phyloP scores from a whole-genome alignment of 1,140 invertebrate species.

The Cherax quadricarinatus region DNA sequence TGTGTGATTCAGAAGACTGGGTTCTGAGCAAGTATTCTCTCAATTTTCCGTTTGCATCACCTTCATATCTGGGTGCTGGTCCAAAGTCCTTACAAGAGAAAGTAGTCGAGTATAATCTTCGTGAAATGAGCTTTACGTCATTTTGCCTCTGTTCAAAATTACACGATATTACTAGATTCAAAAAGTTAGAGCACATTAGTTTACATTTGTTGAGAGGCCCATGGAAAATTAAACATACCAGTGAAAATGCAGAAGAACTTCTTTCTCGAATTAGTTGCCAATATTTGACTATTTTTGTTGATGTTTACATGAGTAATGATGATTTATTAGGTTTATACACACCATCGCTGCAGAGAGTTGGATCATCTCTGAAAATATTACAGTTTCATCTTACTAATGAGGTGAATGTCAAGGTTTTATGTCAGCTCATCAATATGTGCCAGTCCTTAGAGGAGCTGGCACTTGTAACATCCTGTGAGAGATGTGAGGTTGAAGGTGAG shows the following conservation, averaged over 20 bases:
- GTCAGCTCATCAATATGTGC: slow-evolving; percentile 50
- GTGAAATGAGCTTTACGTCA: slow-evolving; percentile 56
- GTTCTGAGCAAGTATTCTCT: slow-evolving; percentile 47
- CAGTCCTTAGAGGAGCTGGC: slow-evolving; percentile 30
- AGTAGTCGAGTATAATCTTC: neutral
- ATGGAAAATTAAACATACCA: slow-evolving; percentile 44
- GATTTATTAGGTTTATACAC: slow-evolving; percentile 41
- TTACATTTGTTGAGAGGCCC: slow-evolving; percentile 54
- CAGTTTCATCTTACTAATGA: slow-evolving; percentile 56
- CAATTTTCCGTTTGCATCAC: slow-evolving; percentile 30
- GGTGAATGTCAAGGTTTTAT: slow-evolving; percentile 33
- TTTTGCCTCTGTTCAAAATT: slow-evolving; percentile 43
- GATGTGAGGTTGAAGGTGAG: slow-evolving; percentile 49
- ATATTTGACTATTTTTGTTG: slow-evolving; percentile 45
- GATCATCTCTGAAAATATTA: slow-evolving; percentile 28
- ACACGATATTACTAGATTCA: slow-evolving; percentile 18
- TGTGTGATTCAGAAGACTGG: slow-evolving; percentile 47
- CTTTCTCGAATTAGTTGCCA: slow-evolving; percentile 31
- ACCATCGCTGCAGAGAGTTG: slow-evolving; percentile 21
- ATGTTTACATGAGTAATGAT: slow-evolving; percentile 48
- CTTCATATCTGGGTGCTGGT: slow-evolving; percentile 25
- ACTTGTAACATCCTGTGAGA: slow-evolving; percentile 44
- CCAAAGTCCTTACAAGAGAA: slow-evolving; percentile 3
- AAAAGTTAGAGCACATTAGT: slow-evolving; percentile 42
- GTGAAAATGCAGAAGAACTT: slow-evolving; percentile 29